Evolutionary conservation across 2,113 vertebrate species (phyloP).

Genomic region (Scomber scombrus): DNA sequence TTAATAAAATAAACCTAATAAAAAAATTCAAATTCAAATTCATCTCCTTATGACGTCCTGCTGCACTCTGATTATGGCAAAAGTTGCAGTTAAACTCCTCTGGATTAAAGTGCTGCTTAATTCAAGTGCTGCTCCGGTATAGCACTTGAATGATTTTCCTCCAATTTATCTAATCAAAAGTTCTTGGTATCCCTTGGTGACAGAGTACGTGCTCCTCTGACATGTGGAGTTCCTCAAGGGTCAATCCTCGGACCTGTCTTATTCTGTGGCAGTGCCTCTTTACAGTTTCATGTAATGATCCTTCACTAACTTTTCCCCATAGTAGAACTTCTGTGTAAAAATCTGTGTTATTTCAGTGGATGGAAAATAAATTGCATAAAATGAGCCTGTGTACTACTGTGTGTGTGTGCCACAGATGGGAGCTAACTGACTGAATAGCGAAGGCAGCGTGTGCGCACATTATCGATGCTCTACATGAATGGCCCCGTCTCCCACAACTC

Average conservation of each 20-base stretch:
- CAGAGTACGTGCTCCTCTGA: not conserved
- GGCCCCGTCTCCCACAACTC: conserved; percentile 3
- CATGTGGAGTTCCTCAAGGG: conserved; percentile 2
- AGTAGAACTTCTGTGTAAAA: not conserved
- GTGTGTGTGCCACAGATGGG: not conserved
- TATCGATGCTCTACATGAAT: conserved; percentile 27
- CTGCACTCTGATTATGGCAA: no score
- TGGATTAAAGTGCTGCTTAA: no score
- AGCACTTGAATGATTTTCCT: no score
- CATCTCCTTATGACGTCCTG: no score
- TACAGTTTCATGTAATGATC: not conserved
- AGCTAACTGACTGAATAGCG: not conserved
- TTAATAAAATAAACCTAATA: no score
- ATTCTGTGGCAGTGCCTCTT: not conserved
- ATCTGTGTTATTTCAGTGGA: not conserved
- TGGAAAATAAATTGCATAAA: not conserved
- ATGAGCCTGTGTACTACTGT: not conserved
- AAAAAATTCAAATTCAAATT: no score
- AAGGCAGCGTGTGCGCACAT: not conserved
- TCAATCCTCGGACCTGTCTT: not conserved
- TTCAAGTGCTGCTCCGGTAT: no score
- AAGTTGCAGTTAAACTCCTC: no score
- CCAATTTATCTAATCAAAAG: no score
- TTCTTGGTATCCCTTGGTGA: no score
- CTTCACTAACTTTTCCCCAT: no score